Evolutionary conservation across 1,140 invertebrate genomes (phyloP), one percentile per base, ranked within the genome.

Genomic region (Probaryconus sp.): DNA sequence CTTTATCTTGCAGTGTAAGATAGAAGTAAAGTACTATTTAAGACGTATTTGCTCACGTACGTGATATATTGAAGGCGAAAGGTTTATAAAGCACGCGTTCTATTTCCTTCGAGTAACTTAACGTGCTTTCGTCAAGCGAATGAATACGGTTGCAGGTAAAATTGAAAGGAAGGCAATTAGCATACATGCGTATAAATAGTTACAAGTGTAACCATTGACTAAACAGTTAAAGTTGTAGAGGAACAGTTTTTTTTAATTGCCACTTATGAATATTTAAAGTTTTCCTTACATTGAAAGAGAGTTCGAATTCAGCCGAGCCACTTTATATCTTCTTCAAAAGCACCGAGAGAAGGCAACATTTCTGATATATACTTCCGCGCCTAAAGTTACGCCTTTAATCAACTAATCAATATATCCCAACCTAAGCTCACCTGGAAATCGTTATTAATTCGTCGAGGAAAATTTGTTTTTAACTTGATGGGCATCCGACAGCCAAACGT

Each of bases 201-300:
- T 26, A 60, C 65, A 53, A 47, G 42, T 11, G 40, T 55, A 65
- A 63, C 61, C 40, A 42, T 37, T 26, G 47, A 42, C 18, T 47
- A 37, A 55, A 61, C 43, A 53, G 35, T 38, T n/a, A 55, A 69
- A 63, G 64, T 63, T 55, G 40, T 9, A 30, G 17, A 67, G 42
- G 38, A 58, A 43, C 47, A n/a, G n/a, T n/a, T n/a, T 70, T 60
- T 60, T 70, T 55, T 63, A 70, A 61, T 55, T 61, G 48, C 33
- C 51, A 64, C 68, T 71, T 58, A 35, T 50, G 58, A 30, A 10
- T 35, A 42, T 28, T 64, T 58, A 50, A 58, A 14, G 50, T 71
- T 71, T 10, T 6, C 43, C n/a, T n/a, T n/a, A n/a, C n/a, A n/a
- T n/a, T n/a, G n/a, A n/a, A n/a, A n/a, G n/a, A n/a, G n/a, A n/a